Evolutionary conservation across 2,888 invertebrate species (phyloP), one percentile per base, ranked within the genome.

Genomic region (Thera obeliscata): DNA sequence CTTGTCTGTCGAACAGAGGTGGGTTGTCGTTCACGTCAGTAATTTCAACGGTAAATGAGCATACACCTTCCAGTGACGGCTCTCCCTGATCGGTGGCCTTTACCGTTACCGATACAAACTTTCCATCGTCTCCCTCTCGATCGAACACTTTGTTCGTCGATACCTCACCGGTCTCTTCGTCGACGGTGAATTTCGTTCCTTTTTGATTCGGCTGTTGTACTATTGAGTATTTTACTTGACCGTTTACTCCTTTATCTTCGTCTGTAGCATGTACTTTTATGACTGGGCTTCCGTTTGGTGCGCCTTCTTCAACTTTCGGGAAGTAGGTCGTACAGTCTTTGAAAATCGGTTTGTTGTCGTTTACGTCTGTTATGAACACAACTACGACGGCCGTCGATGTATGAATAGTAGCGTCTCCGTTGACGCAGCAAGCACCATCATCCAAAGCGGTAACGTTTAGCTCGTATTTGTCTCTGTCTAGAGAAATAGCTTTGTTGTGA

Each of bases 31-130:
- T 99, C 56, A 98, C 98, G 88, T 99, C 99, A 1, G 98, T 98
- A 63, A 99, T 98, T 94, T 98, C 98, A 57, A 99, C 99, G 12
- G 98, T 98, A 87, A 99, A 99, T 6, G 99, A 99, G 89, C 99
- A 99, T 75, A 99, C 99, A 38, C 99, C 99, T 90, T 99, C 99
- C 76, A 99, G 90, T 0, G 98, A 98, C 1, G 99, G 99, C 87
- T 98, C 98, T n/a, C 99, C 99, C 86, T 99, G 98, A 95, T 99
- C 99, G 0, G 98, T 98, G 4, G 99, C 99, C 91, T 99, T 99
- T 0, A 99, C 98, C 0, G 99, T 99, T 4, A 98, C 98, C 0
- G 98, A 98, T 5, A 98, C 98, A 88, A 98, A 98, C 91, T 98
- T 98, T 7, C 98, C 98, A 86, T 98, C 98, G 79, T 99, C 99